Evolutionary conservation across 2,888 invertebrate genomes (phyloP), one percentile per base, ranked within the genome.

Genomic region (Villa cingulata): DNA sequence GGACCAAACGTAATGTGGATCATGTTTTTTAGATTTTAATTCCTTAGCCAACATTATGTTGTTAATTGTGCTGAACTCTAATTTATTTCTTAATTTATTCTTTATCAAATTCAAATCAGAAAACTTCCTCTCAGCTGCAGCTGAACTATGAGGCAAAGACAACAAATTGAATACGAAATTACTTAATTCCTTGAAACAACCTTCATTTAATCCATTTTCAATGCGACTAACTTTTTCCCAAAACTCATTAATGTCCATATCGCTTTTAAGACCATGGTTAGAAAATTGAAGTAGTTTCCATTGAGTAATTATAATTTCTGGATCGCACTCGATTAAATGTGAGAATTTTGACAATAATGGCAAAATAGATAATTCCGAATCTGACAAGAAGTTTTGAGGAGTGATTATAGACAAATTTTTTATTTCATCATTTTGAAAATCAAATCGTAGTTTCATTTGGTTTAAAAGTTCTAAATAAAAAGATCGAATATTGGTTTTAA

Each of bases 291-390:
- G 36, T 37, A 9, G 37, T 18, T 16, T 46, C 46, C 48, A 51
- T 32, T 51, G 44, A n/a, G 43, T 43, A 27, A 48, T 46, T 12
- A 46, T 16, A 15, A 16, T 15, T 20, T 51, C 41, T 20, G 29
- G 32, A 3, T 39, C 27, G 1, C 23, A 7, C 27, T 48, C 46
- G 12, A 43, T 16, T 32, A 43, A 37, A 48, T 51, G 38, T 37
- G 43, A 32, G 38, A 49, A 49, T n/a, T 38, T 19, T 10, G 39
- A 9, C 7, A 45, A 23, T 29, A 27, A 10, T 10, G 27, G 27
- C 27, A 27, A 9, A 9, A 2, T 27, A 10, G 27, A 27, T 27
- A 27, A 9, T 27, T 27, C 27, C 6, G 27, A 27, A 9, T 27
- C 2, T 10, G 6, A 27, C 6, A 27, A 27, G 10, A 27, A 45